Evolutionary conservation across 2,888 invertebrate genomes (phyloP).

Genomic region (Polydrusus tereticollis): DNA sequence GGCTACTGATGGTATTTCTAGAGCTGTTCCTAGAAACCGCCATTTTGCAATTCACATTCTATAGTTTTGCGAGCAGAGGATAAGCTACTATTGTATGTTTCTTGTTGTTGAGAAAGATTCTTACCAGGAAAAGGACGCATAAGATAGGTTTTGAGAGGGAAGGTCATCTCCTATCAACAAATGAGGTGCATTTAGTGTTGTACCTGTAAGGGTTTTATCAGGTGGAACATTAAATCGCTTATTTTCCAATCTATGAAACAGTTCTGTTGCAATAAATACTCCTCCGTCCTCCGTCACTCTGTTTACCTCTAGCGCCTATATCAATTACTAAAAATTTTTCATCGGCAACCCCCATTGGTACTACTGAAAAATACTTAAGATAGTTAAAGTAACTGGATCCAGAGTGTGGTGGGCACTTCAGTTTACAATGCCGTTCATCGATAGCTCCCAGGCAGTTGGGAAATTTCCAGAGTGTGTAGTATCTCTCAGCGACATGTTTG

Average conservation of each 20-base stretch:
- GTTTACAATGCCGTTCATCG: conserved; percentile 37
- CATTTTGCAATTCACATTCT: no score
- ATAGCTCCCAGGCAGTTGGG: conserved; percentile 45
- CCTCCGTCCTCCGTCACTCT: conserved; percentile 47
- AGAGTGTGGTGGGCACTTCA: conserved; percentile 34
- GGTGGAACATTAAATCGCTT: no score
- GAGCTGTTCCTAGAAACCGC: no score
- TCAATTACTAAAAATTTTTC: conserved; percentile 45
- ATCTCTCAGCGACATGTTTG: conserved; percentile 9
- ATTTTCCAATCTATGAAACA: conserved; percentile 14
- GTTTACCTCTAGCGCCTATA: conserved; percentile 42
- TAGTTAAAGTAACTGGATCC: conserved; percentile 44
- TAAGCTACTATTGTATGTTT: no score
- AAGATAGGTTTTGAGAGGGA: no score
- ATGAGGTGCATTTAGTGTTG: no score
- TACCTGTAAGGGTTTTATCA: no score
- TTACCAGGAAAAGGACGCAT: no score
- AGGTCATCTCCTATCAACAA: no score
- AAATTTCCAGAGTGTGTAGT: conserved; percentile 39
- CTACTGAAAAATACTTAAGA: conserved; percentile 41
- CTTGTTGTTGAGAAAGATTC: no score
- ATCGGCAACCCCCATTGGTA: conserved; percentile 47
- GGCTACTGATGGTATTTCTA: no score
- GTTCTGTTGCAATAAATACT: conserved; percentile 37
- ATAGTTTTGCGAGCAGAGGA: no score